Evolutionary conservation across 2,113 vertebrate genomes (phyloP), one percentile per base, ranked within the genome.

Genomic region (Lagopus leucura): DNA sequence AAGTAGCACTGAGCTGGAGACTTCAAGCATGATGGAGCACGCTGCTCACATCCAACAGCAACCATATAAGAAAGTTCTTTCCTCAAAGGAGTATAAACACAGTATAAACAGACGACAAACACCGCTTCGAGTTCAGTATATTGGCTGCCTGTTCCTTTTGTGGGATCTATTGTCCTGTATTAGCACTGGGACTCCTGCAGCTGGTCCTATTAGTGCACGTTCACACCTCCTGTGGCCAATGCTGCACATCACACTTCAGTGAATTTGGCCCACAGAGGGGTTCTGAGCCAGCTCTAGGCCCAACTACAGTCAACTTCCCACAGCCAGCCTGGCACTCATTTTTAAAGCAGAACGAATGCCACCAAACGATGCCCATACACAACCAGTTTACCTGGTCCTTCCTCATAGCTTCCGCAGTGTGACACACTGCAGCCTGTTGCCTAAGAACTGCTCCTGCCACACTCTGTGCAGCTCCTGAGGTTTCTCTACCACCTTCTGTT

Each of bases 311-410:
- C 32, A 18, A 22, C 15, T 40, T 72, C 52, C 42, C 60, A 22
- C 15, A 73, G 11, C 21, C 65, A 66, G 47, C 47, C 54, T 73
- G 67, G 75, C 64, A 27, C n/a, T 73, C 1, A 10, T 55, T 83
- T 86, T 55, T 34, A 60, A 69, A 60, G 82, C 52, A 86, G 38
- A 64, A 82, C 30, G 57, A 85, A 85, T 36, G n/a, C 30, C 72
- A 45, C 21, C 13, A 2, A 43, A 70, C 17, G 10, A 14, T 54
- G 20, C 27, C 47, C 60, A 11, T 20, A 15, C 0, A 0, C 11
- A 88, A 70, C 88, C 69, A 58, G 85, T 91, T 85, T 88, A 60
- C 55, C 82, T 85, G 34, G 43, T 92, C 72, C 47, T 91, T 73
- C 90, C 54, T 79, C 79, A 30, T n/a, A 21, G 40, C 84, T 54